Evolutionary conservation across 2,888 invertebrate genomes (phyloP).

Genomic region (Synanthedon myopaeformis): DNA sequence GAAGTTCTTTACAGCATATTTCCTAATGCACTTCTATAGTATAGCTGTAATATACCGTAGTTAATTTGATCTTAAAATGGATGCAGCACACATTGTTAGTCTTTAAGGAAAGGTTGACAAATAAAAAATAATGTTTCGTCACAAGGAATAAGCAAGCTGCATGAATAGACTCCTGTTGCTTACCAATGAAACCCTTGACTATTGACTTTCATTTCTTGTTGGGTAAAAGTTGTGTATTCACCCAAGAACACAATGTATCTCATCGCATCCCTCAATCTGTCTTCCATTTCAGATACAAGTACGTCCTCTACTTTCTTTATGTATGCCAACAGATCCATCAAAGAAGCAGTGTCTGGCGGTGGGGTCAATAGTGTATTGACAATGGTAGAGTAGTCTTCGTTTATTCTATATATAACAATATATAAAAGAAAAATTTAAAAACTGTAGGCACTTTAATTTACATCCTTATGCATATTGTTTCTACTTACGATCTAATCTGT

Average conservation of each 20-base stretch:
- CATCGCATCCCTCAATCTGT: conserved; percentile 75
- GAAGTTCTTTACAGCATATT: too few species aligned
- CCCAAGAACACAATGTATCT: conserved; percentile 85
- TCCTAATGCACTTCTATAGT: too few species aligned
- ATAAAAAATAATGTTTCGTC: too few species aligned
- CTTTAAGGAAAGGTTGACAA: too few species aligned
- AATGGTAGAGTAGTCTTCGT: conserved; percentile 85
- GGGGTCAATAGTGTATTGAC: conserved; percentile 81
- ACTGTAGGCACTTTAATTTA: background rate
- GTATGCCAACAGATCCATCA: conserved; percentile 86
- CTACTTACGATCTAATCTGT: conserved; percentile 78
- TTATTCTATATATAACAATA: conserved; percentile 68
- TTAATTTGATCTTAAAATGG: too few species aligned
- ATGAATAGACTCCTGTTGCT: conserved; percentile 3
- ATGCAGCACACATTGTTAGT: too few species aligned
- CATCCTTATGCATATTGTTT: background rate
- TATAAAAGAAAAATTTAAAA: too few species aligned
- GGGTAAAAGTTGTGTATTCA: conserved; percentile 83
- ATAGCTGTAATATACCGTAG: too few species aligned
- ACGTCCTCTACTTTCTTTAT: conserved; percentile 79
- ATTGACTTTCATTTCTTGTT: conserved; percentile 89
- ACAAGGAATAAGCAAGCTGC: too few species aligned
- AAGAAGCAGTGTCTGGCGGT: conserved; percentile 85
- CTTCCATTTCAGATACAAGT: conserved; percentile 79
- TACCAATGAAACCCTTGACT: conserved; percentile 89